These are phyloP conservation scores for Helarctos malayanus DNA, from an alignment of 2,797 vertebrate species.

Conservation along the genomic window DNA sequence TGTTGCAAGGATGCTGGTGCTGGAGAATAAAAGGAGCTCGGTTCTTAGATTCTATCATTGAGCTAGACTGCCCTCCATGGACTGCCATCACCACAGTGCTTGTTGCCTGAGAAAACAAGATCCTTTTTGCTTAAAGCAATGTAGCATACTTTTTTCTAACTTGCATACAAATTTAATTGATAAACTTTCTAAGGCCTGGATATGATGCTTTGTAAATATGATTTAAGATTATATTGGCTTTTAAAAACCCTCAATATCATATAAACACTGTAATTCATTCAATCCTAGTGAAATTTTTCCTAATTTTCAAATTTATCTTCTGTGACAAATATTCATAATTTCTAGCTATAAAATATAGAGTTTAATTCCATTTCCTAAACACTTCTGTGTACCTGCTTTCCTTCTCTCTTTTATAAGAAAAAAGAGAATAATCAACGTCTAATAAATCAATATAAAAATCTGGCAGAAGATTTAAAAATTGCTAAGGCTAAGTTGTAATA, in stretches of 20 bases:
- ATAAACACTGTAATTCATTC: slow-evolving; percentile 6
- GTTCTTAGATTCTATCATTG: background rate
- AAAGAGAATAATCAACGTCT: background rate
- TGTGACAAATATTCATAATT: slow-evolving; percentile 6
- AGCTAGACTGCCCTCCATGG: background rate
- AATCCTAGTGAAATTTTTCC: background rate
- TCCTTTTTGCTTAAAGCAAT: background rate
- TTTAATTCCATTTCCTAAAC: slow-evolving; percentile 11
- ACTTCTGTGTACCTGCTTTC: background rate
- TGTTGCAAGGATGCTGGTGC: background rate
- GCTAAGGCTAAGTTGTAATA: background rate
- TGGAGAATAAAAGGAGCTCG: background rate
- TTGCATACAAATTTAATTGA: background rate
- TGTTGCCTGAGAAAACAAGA: background rate
- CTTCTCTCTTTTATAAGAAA: background rate
- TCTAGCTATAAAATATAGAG: background rate
- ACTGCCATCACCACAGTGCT: background rate
- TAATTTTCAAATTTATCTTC: slow-evolving; percentile 46
- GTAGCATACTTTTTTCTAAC: background rate
- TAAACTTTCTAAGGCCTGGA: background rate
- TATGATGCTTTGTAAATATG: background rate
- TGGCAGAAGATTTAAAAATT: background rate
- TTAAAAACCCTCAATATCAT: slow-evolving; percentile 3
- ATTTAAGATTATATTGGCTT: slow-evolving; percentile 33
- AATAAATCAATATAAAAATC: background rate